Evolutionary conservation across 2,113 vertebrate species (phyloP).

Genomic region (Ivindomyrus marchei): DNA sequence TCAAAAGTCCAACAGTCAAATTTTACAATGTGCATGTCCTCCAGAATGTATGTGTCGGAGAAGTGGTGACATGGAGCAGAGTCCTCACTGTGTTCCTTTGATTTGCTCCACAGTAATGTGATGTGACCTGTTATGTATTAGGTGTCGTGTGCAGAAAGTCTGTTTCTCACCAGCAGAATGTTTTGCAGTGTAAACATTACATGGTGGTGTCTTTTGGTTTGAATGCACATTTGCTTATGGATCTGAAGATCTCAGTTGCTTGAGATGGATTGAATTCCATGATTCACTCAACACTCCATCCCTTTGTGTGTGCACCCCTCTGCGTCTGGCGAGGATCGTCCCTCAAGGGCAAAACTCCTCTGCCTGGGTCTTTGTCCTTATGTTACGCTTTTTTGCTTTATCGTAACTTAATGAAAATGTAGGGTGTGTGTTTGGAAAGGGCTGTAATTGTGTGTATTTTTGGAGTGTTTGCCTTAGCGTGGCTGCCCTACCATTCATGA

Average conservation of each 20-base stretch:
- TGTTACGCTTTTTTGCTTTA: neutral
- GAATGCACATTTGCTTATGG: neutral
- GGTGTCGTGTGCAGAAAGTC: neutral
- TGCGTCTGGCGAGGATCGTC: neutral
- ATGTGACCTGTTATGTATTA: neutral
- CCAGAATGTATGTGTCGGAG: neutral
- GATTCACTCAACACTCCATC: neutral
- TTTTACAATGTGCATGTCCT: neutral
- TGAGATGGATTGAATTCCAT: neutral
- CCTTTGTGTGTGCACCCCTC: neutral
- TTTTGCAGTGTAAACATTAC: neutral
- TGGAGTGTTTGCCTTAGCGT: neutral
- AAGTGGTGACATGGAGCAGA: neutral
- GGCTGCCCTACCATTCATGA: neutral
- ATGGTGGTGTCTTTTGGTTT: neutral
- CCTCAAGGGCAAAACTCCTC: neutral
- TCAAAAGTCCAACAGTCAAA: neutral
- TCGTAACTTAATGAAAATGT: neutral
- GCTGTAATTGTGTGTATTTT: neutral
- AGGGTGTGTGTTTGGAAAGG: neutral
- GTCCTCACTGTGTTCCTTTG: neutral
- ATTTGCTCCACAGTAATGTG: neutral
- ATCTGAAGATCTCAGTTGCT: neutral
- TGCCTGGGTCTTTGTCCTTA: neutral
- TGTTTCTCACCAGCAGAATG: neutral